These are phyloP conservation scores for Taenioides sp. DNA, from an alignment of 2,797 vertebrate species.

Conservation along the genomic window DNA sequence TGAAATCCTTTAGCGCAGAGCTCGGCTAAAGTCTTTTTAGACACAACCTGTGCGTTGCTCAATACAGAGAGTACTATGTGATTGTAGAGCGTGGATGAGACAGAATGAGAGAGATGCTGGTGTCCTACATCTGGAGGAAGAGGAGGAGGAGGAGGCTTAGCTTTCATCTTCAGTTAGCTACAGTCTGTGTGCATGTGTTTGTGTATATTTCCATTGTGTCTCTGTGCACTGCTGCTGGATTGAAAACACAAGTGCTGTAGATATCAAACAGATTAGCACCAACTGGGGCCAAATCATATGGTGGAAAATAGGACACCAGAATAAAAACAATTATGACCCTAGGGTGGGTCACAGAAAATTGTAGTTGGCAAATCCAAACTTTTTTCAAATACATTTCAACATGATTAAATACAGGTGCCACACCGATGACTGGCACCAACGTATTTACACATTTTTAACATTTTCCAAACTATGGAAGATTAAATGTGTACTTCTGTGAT, in stretches of 20 bases:
- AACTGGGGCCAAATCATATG: slow-evolving; percentile 17
- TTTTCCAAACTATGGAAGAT: not conserved
- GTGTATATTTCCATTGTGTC: slow-evolving; percentile 31
- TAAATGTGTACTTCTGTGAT: not conserved
- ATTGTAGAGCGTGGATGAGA: slow-evolving; percentile 19
- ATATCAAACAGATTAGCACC: slow-evolving; percentile 50
- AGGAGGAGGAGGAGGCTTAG: slow-evolving; percentile 50
- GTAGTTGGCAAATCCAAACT: not conserved
- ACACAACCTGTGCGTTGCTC: not conserved
- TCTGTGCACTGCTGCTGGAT: slow-evolving; percentile 39
- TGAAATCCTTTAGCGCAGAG: not conserved
- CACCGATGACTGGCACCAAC: not conserved
- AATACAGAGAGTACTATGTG: not conserved
- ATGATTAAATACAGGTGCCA: not conserved
- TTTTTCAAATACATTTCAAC: not conserved
- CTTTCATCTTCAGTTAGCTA: slow-evolving; percentile 57
- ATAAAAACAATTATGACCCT: slow-evolving; percentile 2
- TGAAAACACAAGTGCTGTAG: slow-evolving; percentile 23
- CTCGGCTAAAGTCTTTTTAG: not conserved
- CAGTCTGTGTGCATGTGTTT: slow-evolving; percentile 37
- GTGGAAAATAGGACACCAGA: slow-evolving; percentile 10
- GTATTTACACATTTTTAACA: not conserved
- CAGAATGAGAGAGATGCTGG: slow-evolving; percentile 22
- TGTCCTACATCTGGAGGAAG: slow-evolving; percentile 60
- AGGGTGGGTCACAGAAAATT: not conserved